Base-by-base conservation (phyloP, 2,888 invertebrate genomes). In the Ophion slaviceki region DNA sequence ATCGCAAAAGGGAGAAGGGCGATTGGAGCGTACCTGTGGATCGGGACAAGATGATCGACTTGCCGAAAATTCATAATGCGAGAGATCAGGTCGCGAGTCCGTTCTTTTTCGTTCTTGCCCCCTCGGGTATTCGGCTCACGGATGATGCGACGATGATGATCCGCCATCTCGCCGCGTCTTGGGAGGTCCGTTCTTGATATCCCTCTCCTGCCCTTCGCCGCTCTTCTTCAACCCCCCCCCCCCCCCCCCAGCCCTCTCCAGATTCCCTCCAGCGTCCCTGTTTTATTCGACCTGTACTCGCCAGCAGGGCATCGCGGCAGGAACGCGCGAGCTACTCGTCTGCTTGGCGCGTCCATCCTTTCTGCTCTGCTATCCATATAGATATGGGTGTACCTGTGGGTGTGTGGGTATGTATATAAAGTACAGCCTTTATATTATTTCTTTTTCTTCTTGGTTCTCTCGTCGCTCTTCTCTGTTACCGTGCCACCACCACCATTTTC, bases 101-200 rank as follows among this genome's bases (percentile, higher is more conserved):
- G 45, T 66, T 79, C 75, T 66, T 80, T 87, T 75, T 68, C 67
- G 68, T 77, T 85, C 74, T 57, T 82, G 32, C 71, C 75, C 82
- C 71, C 70, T 85, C 86, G 87, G 85, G 89, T 91, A 93, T 93
- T 93, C 92, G 92, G 91, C 91, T 91, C 93, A 92, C 92, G 93
- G 91, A 91, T 93, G 93, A 93, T 92, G 92, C 92, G 92, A 92
- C 91, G 93, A 93, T 92, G 93, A 93, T 92, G 92, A 93, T 93
- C 93, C 93, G 93, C 93, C 94, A 94, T 94, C 93, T 92, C 93
- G 90, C 88, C 93, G 93, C 94, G 92, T 93, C 94, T 94, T 94
- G 94, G 94, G 94, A 94, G 94, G 94, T 94, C 94, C 93, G 92
- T 93, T 94, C 93, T 94, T 91, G 93, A 94, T 94, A 93, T 92